These are phyloP conservation scores for Volucella zonaria DNA, from an alignment of 2,888 invertebrate species.

Conservation along the genomic window DNA sequence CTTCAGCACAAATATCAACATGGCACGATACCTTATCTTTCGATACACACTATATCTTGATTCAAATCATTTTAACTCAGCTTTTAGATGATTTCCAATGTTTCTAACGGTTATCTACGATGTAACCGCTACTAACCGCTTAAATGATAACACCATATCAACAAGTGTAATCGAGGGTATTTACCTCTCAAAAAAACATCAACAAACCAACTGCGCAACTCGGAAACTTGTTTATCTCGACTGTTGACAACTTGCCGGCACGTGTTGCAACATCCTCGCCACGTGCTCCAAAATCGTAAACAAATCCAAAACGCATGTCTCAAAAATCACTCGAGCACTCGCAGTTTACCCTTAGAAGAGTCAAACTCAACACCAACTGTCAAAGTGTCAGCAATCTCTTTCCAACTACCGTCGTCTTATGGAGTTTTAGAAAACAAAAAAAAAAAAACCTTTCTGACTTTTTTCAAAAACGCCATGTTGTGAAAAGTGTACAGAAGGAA, in stretches of 20 bases:
- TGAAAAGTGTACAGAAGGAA: conserved; percentile 75
- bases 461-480: conserved; percentile 72
- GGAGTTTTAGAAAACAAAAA: conserved; percentile 71
- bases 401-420: conserved; percentile 67
- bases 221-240: conserved; percentile 46
- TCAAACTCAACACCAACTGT: conserved; percentile 50
- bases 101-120: no score
- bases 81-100: no score
- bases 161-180: conserved; percentile 45
- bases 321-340: conserved; percentile 74
- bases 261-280: conserved; percentile 51
- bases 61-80: no score
- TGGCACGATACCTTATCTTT: no score
- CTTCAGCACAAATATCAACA: no score
- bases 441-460: conserved; percentile 27
- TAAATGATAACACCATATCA: conserved; percentile 32
- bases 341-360: conserved; percentile 49
- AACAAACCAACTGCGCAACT: conserved; percentile 62
- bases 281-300: conserved; percentile 76
- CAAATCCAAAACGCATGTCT: conserved; percentile 76
- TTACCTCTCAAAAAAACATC: conserved; percentile 10
- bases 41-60: no score
- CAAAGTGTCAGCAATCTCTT: conserved; percentile 67
- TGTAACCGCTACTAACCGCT: background rate
- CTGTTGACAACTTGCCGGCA: conserved; percentile 39